phyloP scores from a whole-genome alignment of 1,140 invertebrate genomes.

The Branchinecta lindahli region DNA sequence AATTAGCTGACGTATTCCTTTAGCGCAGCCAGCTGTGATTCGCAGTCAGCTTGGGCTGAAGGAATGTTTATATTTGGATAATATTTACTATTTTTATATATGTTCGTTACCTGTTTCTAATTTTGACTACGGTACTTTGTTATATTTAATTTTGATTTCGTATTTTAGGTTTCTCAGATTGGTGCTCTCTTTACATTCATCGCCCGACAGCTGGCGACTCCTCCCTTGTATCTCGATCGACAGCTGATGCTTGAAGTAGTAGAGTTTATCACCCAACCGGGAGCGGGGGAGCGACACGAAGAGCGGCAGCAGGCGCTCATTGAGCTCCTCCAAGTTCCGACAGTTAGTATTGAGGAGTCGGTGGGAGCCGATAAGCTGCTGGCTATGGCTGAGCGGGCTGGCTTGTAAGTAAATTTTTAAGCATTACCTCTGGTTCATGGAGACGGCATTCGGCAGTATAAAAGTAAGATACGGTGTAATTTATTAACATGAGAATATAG shows the following conservation, averaged over 20 bases:
- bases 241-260: conserved; percentile 32
- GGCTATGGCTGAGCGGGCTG: conserved; percentile 41
- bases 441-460: too few relatives aligned
- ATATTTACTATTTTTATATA: too few relatives aligned
- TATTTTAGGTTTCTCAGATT: conserved; percentile 39
- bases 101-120: too few relatives aligned
- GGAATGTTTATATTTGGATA: too few relatives aligned
- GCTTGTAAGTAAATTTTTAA: conserved; percentile 40
- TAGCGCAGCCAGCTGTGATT: too few relatives aligned
- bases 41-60: too few relatives aligned
- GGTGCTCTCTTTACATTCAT: conserved; percentile 57
- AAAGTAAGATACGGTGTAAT: too few relatives aligned
- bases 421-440: too few relatives aligned
- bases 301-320: conserved; percentile 66
- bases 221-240: conserved; percentile 34
- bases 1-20: too few relatives aligned
- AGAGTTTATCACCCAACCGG: conserved; percentile 33
- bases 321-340: conserved; percentile 53
- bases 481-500: too few relatives aligned
- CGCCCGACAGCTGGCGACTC: conserved; percentile 43
- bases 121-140: too few relatives aligned
- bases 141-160: too few relatives aligned
- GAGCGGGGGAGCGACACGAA: conserved; percentile 39
- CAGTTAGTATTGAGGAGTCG: conserved; percentile 39
- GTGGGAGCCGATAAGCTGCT: conserved; percentile 37